These are phyloP conservation scores for Nicator chloris DNA, from an alignment of 2,113 vertebrate species.

Conservation along the genomic window DNA sequence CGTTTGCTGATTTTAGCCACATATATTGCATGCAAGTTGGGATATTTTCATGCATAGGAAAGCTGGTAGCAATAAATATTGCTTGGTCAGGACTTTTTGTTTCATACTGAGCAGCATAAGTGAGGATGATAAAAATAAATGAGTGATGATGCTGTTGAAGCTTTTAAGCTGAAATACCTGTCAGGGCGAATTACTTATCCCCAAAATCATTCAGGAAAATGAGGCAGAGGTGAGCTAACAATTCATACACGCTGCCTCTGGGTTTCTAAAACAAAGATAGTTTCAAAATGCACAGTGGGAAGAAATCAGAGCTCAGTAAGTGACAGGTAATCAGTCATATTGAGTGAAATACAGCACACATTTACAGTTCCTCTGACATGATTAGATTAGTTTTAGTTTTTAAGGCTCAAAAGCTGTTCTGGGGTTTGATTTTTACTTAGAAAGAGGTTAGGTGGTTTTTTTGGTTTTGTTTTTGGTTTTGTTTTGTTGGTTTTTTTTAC, in stretches of 20 bases:
- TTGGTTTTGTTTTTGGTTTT: neutral
- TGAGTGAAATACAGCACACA: constrained; percentile 24
- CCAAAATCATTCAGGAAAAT: neutral
- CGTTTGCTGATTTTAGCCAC: neutral
- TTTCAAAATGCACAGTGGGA: neutral
- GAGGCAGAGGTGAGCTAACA: neutral
- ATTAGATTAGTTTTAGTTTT: neutral
- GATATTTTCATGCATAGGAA: neutral
- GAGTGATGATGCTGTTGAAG: neutral
- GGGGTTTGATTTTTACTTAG: neutral
- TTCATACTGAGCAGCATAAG: neutral
- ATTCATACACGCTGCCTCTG: rapidly evolving
- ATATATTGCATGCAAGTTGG: rapidly evolving
- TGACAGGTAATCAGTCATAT: constrained; percentile 40
- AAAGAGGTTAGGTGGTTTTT: neutral
- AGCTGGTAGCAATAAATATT: neutral
- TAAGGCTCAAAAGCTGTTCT: neutral
- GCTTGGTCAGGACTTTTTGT: neutral
- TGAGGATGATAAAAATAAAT: neutral
- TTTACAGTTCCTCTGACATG: neutral
- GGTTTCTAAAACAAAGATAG: neutral
- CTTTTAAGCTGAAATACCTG: neutral
- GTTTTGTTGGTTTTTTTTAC: neutral
- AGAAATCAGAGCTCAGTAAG: neutral
- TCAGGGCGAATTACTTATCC: neutral